Evolutionary conservation across 1,140 invertebrate genomes (phyloP), one percentile per base, ranked within the genome.

Genomic region (Drosophila bipectinata): DNA sequence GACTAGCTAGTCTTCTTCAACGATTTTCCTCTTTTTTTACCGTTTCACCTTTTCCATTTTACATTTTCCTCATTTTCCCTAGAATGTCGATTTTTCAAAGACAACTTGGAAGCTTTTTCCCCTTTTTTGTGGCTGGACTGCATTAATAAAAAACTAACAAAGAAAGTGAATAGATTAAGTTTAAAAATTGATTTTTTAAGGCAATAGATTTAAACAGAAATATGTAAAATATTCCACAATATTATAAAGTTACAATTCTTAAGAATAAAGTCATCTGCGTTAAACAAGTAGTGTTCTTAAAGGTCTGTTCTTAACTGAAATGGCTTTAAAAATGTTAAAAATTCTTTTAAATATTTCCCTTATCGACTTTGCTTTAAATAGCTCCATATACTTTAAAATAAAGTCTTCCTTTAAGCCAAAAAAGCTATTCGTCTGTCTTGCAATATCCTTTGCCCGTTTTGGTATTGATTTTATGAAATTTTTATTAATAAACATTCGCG

Each of bases 401-500:
- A 24, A 68, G n/a, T 21, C 10, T 15, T 39, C 26, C 32, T 68
- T 69, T n/a, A 69, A 68, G 62, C 10, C n/a, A 18, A 32, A 21
- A 21, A 3, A 15, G n/a, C 26, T 41, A 37, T 12, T 37, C 34
- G 9, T 53, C 41, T 37, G 34, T 21, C 21, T 34, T 57, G 26
- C 44, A 57, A 57, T 49, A 69, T 49, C 44, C 45, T 39, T 28
- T 34, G 34, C 41, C 12, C 9, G 21, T 18, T 14, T 24, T 63
- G 47, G 62, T 87, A 85, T 85, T 78, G 82, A 85, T 85, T 85
- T 85, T 78, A 77, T 78, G 62, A 87, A 77, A 77, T 84, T 83
- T 83, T 84, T 85, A 87, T 87, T 87, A 87, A 87, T 87, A 88
- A 83, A 87, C 71, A 87, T 87, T 88, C 82, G 75, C 68, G 75